These are phyloP conservation scores for Hemistola chrysoprasaria DNA, from an alignment of 2,888 invertebrate species.

Conservation along the genomic window DNA sequence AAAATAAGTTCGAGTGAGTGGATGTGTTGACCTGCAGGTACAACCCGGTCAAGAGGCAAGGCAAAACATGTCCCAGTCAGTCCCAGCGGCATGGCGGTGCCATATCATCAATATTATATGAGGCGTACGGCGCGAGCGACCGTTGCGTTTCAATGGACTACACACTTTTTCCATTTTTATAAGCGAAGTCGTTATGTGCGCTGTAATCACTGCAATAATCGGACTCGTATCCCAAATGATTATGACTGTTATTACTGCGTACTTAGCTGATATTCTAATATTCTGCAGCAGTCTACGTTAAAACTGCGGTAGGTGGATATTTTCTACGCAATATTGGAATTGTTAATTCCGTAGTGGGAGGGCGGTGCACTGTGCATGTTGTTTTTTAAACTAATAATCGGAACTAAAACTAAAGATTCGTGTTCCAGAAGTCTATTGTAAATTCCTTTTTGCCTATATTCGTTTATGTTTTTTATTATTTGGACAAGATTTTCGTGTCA, in stretches of 20 bases:
- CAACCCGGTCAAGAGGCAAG: constrained; percentile 33
- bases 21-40: constrained; percentile 28
- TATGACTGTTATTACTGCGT: not conserved
- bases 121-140: constrained; percentile 33
- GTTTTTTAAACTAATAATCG: too few species aligned
- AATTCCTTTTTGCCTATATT: too few species aligned
- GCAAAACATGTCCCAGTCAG: constrained; percentile 39
- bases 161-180: constrained; percentile 33
- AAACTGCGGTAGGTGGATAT: too few species aligned
- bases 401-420: too few species aligned
- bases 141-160: constrained; percentile 33
- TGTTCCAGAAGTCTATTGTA: too few species aligned
- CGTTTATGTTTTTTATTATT: too few species aligned
- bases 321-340: too few species aligned
- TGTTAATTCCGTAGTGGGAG: too few species aligned
- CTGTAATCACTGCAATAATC: constrained; percentile 27
- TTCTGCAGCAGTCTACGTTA: too few species aligned
- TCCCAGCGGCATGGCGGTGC: constrained; percentile 26
- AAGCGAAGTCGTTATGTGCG: constrained; percentile 19
- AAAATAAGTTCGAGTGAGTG: constrained; percentile 10
- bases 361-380: too few species aligned
- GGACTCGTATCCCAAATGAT: constrained; percentile 17
- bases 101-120: constrained; percentile 60
- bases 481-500: too few species aligned
- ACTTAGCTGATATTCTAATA: too few species aligned